Percentiles rank a stretch among this genome's conserved stretches.
These are phyloP conservation scores for Plagodis pulveraria DNA, from an alignment of 2,888 invertebrate species.

Conservation along the genomic window DNA sequence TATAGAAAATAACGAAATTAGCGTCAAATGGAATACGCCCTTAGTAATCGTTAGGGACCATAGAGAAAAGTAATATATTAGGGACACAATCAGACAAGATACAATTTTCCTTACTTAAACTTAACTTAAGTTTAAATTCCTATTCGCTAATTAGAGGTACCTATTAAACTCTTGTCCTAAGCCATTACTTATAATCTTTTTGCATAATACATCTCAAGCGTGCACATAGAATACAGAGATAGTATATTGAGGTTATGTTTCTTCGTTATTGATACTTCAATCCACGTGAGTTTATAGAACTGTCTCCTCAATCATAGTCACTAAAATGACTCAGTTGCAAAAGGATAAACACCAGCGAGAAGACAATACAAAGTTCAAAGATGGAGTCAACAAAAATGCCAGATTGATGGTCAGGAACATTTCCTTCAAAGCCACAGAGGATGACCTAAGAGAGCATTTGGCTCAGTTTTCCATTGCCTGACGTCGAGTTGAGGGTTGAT, in stretches of 20 bases:
- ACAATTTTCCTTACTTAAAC: too few species aligned
- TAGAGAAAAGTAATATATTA: too few species aligned
- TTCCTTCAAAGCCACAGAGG: slow-evolving; percentile 89
- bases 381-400: slow-evolving; percentile 75
- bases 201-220: too few species aligned
- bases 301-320: slow-evolving; percentile 8
- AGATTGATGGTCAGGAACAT: slow-evolving; percentile 88
- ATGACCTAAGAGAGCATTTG: slow-evolving; percentile 89
- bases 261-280: slow-evolving; percentile 23
- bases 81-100: too few species aligned
- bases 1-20: too few species aligned
- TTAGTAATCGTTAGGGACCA: too few species aligned
- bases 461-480: slow-evolving; percentile 88
- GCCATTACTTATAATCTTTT: too few species aligned
- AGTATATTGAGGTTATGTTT: slow-evolving; percentile 50
- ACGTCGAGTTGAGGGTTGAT: slow-evolving; percentile 90
- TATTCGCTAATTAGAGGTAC: too few species aligned
- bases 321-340: slow-evolving; percentile 50
- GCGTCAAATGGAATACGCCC: too few species aligned
- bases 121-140: too few species aligned
- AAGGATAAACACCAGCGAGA: slow-evolving; percentile 30
- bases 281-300: slow-evolving; percentile 46
- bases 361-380: slow-evolving; percentile 57
- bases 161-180: too few species aligned
- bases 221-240: too few species aligned